These are phyloP conservation scores for Eupithecia pulchellata DNA, from an alignment of 2,888 invertebrate genomes.

Conservation along the genomic window DNA sequence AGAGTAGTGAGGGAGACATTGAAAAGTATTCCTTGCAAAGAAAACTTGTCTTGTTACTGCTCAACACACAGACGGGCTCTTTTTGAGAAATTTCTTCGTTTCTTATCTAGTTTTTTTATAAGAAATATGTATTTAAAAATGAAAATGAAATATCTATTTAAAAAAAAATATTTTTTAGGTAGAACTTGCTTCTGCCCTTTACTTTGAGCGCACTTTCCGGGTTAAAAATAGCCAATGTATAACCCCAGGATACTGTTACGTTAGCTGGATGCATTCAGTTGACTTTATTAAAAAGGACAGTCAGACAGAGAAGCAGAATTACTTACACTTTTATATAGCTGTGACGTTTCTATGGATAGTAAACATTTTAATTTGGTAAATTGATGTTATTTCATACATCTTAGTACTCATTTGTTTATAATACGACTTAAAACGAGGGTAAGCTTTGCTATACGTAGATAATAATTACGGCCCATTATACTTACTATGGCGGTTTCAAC, in stretches of 20 bases:
- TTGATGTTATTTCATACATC: background rate
- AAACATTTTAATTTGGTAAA: background rate
- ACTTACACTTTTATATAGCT: background rate
- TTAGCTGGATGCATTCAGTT: background rate
- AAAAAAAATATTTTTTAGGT: background rate
- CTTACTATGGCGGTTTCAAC: background rate
- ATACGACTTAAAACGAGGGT: background rate
- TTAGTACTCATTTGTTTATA: background rate
- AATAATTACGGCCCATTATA: background rate
- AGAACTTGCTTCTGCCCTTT: background rate
- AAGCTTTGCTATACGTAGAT: background rate
- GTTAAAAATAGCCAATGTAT: background rate
- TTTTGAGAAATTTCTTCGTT: background rate
- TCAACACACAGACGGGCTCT: conserved; percentile 50
- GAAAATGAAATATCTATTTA: background rate
- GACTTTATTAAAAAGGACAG: background rate
- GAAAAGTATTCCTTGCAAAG: conserved; percentile 54
- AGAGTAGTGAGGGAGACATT: conserved; percentile 36
- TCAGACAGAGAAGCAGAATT: background rate
- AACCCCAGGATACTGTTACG: background rate
- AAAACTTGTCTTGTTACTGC: conserved; percentile 58
- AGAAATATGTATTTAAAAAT: background rate
- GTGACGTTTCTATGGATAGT: background rate
- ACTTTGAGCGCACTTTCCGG: background rate
- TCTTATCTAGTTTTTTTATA: background rate